A percentile compares a stretch with the other conserved stretches of the same genome.
Conservation (phyloP, 2,113 vertebrate species). For the Antennarius striatus region DNA sequence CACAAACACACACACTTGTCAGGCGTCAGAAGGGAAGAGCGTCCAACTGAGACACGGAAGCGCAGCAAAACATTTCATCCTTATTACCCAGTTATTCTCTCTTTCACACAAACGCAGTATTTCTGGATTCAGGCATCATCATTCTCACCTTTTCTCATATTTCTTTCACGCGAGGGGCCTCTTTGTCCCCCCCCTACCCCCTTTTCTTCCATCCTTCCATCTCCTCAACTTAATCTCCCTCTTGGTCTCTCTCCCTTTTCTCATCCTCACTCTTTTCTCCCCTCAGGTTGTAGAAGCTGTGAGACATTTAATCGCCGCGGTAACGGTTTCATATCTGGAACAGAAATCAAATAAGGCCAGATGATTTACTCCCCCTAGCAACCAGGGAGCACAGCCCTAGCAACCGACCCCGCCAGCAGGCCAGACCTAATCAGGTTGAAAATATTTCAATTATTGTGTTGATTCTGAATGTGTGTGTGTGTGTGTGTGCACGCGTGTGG, state of each 20-base stretch:
- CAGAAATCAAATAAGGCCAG: constrained; percentile 99
- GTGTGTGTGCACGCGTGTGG: background rate
- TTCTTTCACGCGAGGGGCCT: constrained; percentile 54
- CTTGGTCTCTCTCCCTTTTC: constrained; percentile 68
- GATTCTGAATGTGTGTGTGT: constrained; percentile 70
- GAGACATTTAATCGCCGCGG: constrained; percentile 99
- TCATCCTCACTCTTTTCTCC: constrained; percentile 63
- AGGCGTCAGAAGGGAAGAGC: constrained; percentile 57
- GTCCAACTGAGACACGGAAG: constrained; percentile 63
- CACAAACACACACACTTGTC: constrained; percentile 48
- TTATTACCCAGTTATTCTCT: constrained; percentile 59
- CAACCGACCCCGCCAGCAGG: constrained; percentile 98
- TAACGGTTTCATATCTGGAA: constrained; percentile 99
- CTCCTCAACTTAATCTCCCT: constrained; percentile 55
- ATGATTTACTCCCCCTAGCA: constrained; percentile 99
- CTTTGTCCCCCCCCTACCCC: background rate
- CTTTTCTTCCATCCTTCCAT: background rate
- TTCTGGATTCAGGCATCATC: constrained; percentile 60
- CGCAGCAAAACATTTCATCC: constrained; percentile 71
- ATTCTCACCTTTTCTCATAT: constrained; percentile 66
- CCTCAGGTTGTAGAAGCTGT: constrained; percentile 99
- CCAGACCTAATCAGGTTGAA: constrained; percentile 99
- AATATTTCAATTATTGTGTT: constrained; percentile 99
- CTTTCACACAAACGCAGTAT: constrained; percentile 27
- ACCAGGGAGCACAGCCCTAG: constrained; percentile 99